Evolutionary conservation across 2,113 vertebrate species (phyloP), one percentile per base, ranked within the genome.

Genomic region (Pseudolaguvia tuberculata): DNA sequence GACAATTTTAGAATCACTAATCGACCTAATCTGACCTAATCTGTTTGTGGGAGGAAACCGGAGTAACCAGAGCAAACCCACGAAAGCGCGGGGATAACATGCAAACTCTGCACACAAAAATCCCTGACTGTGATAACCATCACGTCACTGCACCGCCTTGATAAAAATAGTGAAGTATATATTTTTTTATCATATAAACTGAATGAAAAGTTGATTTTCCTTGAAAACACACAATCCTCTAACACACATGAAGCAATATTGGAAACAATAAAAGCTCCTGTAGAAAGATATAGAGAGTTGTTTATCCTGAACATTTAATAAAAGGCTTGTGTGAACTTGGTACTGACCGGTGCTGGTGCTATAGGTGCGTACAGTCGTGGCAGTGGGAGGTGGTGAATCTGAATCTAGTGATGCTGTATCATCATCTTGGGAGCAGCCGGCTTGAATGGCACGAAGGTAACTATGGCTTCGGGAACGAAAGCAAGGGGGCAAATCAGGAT

Each of bases 401-500:
- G 97, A 99, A 82, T 94, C 94, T 21, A 96, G 57, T 59, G 97
- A 99, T 42, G 91, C 88, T 0, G 91, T 92, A 90, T 99, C 97
- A 57, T 98, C 96, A 0, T 98, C 97, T 86, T 99, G 95, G 35
- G 97, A 98, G 82, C 96, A 99, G 87, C 97, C 97, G 0, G 96
- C 97, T 87, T 98, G 97, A 85, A 99, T 98, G 87, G 97, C 97
- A n/a, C 96, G 94, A 86, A 98, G 94, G 90, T 99, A 99, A 90
- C 97, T 99, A 89, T 98, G 97, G 91, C 96, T 98, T 82, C 97
- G 93, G 70, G 97, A 99, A 72, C 97, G 94, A 87, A 99, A 99
- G 88, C 94, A 98, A 84, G 92, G 94, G 59, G 95, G 94, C 86
- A 98, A 80, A 82, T 98, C 96, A 27, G 93, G 91, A 86, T 98